A percentile compares a stretch with the other conserved stretches of the same genome.
Conservation (phyloP, 2,797 vertebrate species). For the Platalea minor region DNA sequence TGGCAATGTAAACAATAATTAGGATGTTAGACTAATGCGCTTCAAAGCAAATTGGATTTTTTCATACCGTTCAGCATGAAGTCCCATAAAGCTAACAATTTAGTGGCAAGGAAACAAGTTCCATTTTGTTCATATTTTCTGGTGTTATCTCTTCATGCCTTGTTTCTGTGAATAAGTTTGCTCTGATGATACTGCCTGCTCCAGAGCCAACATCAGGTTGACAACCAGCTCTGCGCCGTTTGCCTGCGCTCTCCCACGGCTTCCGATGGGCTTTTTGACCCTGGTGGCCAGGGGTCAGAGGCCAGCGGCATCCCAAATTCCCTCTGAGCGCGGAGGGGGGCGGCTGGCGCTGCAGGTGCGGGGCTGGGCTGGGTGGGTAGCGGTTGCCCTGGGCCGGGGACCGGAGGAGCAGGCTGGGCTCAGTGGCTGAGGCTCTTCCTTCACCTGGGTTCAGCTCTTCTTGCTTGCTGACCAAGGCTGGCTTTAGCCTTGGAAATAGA, state of each 20-base stretch:
- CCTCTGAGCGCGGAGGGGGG: conserved; percentile 30
- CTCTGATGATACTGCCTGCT: conserved; percentile 28
- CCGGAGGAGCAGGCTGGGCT: background rate
- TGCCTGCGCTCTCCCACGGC: conserved; percentile 26
- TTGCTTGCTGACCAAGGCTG: background rate
- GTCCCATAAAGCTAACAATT: conserved; percentile 80
- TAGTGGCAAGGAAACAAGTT: conserved; percentile 72
- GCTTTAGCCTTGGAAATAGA: background rate
- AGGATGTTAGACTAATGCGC: conserved; percentile 80
- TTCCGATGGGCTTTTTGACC: conserved; percentile 63
- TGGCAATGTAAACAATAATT: conserved; percentile 85
- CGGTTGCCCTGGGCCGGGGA: background rate
- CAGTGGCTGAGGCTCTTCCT: background rate
- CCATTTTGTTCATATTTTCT: conserved; percentile 73
- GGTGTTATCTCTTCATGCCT: conserved; percentile 65
- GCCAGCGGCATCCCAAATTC: conserved; percentile 59
- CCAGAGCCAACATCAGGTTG: conserved; percentile 38
- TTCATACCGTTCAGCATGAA: conserved; percentile 79
- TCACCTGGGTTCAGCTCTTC: background rate
- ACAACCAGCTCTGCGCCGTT: conserved; percentile 44
- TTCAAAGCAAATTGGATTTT: conserved; percentile 82
- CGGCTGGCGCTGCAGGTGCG: background rate
- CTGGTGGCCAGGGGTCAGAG: conserved; percentile 53
- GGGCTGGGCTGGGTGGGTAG: background rate
- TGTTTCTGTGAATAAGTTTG: conserved; percentile 64